Evolutionary conservation across 2,888 invertebrate genomes (phyloP).

Genomic region (Aromia moschata): DNA sequence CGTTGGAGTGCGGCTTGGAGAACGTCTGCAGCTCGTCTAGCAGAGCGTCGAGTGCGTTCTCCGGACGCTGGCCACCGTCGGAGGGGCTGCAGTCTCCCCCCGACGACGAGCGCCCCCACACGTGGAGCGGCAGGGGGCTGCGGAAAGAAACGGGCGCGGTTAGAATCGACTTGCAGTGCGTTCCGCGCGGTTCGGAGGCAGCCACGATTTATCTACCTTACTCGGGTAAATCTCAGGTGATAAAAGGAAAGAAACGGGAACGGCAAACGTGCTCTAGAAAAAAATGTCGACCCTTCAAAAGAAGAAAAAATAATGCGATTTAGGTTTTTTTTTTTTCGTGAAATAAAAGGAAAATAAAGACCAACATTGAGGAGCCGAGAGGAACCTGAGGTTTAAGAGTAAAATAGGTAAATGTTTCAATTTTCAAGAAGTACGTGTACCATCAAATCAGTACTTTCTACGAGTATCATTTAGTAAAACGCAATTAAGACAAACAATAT

Average conservation of each 20-base stretch:
- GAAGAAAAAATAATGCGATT: no score
- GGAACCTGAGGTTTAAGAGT: no score
- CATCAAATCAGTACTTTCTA: conserved; percentile 22
- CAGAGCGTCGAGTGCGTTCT: conserved; percentile 98
- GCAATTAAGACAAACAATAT: conserved; percentile 18
- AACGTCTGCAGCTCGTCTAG: conserved; percentile 93
- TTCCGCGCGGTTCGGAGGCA: not conserved
- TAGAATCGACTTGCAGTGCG: not conserved
- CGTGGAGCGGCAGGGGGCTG: conserved; percentile 70
- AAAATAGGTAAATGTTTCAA: conserved; percentile 3
- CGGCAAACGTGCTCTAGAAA: no score
- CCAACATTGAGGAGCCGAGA: no score
- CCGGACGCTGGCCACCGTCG: conserved; percentile 75
- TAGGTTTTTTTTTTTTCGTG: no score
- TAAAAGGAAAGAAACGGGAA: no score
- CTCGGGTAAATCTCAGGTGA: no score
- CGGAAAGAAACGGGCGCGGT: conserved; percentile 35
- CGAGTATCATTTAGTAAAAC: conserved; percentile 14
- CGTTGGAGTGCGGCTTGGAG: conserved; percentile 71
- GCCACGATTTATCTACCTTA: conserved; percentile 6
- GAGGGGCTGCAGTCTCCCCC: conserved; percentile 67
- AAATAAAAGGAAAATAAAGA: no score
- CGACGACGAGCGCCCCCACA: conserved; percentile 70
- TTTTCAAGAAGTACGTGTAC: not conserved
- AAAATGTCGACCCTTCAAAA: no score